Evolutionary conservation across 2,113 vertebrate genomes (phyloP), one percentile per base, ranked within the genome.

Genomic region (Scomber scombrus): DNA sequence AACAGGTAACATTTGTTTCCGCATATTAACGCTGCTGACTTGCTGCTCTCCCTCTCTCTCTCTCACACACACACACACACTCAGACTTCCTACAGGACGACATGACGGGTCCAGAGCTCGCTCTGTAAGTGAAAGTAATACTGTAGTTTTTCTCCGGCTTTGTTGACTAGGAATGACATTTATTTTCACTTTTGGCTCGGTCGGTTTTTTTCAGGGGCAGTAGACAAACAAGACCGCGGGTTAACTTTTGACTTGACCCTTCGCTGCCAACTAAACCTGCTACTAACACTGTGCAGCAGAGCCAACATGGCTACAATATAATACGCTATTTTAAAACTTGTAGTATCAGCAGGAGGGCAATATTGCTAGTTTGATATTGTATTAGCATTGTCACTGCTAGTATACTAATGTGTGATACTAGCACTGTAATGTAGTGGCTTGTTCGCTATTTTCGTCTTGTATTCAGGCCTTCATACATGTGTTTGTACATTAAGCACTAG

Each of bases 181-280:
- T 90, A 79, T 91, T 93, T 91, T 93, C 90, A 88, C 92, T 92
- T 93, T 89, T 86, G 78, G 4, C 73, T 82, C 21, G 0, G 51
- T 75, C 66, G 75, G 74, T 79, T 54, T 56, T 7, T 46, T 19
- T 18, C 68, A 61, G 23, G 23, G 64, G 11, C 47, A 9, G 51
- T 0, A 47, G 49, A 70, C 80, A 15, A 29, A 71, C 60, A 40
- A 57, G 0, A 56, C 49, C 34, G 64, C 31, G 15, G 15, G 63
- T 65, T 49, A 54, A 55, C 46, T 78, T 73, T 63, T 19, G 55
- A 67, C 67, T 10, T 19, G 12, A 57, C 11, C 31, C 3, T 7
- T 5, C 16, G 1, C 29, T 19, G 26, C 43, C 46, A 4, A 67
- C 2, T 26, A 49, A 71, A 71, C 40, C 52, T 14, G 23, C 12